These are phyloP conservation scores for Stenotaenia linearis DNA, from an alignment of 2,888 invertebrate species.

Conservation along the genomic window DNA sequence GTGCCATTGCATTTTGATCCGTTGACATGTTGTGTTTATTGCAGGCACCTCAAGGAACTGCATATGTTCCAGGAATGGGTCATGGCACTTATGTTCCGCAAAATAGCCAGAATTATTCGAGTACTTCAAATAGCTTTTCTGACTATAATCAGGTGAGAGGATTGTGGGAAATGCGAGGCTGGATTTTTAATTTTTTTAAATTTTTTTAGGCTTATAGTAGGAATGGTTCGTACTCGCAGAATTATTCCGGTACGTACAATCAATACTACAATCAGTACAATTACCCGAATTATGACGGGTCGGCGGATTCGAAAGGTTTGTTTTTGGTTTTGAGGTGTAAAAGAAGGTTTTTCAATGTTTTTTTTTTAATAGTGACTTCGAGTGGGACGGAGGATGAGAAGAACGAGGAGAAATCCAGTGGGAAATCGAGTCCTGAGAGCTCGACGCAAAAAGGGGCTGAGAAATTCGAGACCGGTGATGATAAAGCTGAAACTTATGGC, in stretches of 20 bases:
- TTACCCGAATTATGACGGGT: neutral
- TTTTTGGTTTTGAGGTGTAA: no score
- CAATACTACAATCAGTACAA: slow-evolving; percentile 7
- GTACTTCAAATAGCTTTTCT: neutral
- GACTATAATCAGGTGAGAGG: neutral
- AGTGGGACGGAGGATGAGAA: neutral
- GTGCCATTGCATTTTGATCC: neutral
- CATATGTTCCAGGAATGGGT: neutral
- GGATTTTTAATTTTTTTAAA: neutral
- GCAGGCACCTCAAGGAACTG: slow-evolving; percentile 7
- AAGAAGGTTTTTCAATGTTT: no score
- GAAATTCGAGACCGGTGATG: neutral
- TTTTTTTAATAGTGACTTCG: neutral
- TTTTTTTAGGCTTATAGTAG: slow-evolving; percentile 2
- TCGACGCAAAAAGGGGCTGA: neutral
- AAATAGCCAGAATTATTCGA: neutral
- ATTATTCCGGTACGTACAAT: neutral
- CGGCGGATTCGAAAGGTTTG: neutral
- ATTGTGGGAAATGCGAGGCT: neutral
- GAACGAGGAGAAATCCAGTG: neutral
- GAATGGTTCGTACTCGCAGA: neutral
- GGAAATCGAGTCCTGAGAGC: neutral
- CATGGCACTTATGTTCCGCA: neutral
- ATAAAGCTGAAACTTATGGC: neutral
- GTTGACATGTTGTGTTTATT: slow-evolving; percentile 3